Evolutionary conservation across 2,797 vertebrate species (phyloP).

Genomic region (Pachyuromys duprasi): DNA sequence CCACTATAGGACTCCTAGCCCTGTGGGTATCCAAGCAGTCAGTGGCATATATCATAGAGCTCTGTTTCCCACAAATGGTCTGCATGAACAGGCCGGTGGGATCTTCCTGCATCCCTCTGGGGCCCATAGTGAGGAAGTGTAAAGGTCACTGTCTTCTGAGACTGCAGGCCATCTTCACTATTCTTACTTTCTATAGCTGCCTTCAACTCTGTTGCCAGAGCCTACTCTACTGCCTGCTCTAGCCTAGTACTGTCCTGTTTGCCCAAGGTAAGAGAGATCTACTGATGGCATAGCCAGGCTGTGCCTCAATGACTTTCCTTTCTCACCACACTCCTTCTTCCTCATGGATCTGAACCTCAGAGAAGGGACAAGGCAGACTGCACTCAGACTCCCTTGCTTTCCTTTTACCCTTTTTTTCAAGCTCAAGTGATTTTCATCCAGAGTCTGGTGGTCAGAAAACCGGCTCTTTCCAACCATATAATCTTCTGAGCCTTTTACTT

Average conservation of each 20-base stretch:
- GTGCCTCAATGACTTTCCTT: not conserved
- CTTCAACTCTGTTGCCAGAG: not conserved
- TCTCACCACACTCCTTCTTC: not conserved
- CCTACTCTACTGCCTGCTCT: not conserved
- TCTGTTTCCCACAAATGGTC: not conserved
- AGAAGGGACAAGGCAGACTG: not conserved
- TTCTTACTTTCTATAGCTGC: not conserved
- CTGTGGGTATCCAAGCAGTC: not conserved
- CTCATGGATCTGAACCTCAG: not conserved
- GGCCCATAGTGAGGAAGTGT: not conserved
- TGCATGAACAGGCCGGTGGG: not conserved
- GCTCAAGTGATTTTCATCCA: slow-evolving; percentile 15
- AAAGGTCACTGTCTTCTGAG: not conserved
- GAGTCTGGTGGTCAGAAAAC: not conserved
- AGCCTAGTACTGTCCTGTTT: not conserved
- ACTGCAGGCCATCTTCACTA: not conserved
- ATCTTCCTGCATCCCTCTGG: not conserved
- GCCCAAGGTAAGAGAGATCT: not conserved
- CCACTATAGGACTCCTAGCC: not conserved
- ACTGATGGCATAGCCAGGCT: not conserved
- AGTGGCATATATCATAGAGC: not conserved
- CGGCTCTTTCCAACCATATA: not conserved
- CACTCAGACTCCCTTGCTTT: not conserved
- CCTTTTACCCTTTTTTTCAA: not conserved
- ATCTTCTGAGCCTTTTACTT: slow-evolving; percentile 44